Percentiles rank a stretch among this genome's conserved stretches.
Conservation (phyloP, 2,888 invertebrate genomes). For the Odontomyia ornata region DNA sequence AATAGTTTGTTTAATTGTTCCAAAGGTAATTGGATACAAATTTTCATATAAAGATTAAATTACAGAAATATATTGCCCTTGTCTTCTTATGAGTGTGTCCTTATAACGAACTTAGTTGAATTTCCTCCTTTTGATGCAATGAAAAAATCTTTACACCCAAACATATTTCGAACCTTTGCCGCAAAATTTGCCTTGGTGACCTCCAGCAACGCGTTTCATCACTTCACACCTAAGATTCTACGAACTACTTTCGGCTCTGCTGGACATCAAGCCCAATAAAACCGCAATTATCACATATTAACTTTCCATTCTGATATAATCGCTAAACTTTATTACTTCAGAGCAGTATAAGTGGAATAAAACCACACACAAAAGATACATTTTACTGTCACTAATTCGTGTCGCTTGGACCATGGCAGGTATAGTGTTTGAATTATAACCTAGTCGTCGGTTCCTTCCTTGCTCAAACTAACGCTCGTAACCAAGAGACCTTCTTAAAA, state of each 20-base stretch:
- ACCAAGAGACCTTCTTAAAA: not conserved
- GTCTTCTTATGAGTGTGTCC: no score
- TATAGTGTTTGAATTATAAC: not conserved
- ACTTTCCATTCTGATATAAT: constrained; percentile 23
- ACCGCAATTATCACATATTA: constrained; percentile 25
- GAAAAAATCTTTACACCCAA: no score
- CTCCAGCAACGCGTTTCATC: not conserved
- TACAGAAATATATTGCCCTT: no score
- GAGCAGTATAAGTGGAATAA: constrained; percentile 1
- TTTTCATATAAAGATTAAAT: no score
- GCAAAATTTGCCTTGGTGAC: not conserved
- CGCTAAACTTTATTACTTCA: not conserved
- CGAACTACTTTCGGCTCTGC: not conserved
- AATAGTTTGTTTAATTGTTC: no score
- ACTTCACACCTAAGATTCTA: not conserved
- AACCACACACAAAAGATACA: constrained; percentile 2
- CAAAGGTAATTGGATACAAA: no score
- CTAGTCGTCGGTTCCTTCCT: no score
- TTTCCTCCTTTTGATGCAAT: no score
- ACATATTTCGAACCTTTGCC: not conserved
- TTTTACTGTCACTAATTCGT: constrained; percentile 1
- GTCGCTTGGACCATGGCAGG: not conserved
- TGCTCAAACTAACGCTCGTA: not conserved
- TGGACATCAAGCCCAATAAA: not conserved
- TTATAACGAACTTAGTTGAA: no score